Evolutionary conservation across 2,888 invertebrate species (phyloP).

Genomic region (Hymenopus coronatus): DNA sequence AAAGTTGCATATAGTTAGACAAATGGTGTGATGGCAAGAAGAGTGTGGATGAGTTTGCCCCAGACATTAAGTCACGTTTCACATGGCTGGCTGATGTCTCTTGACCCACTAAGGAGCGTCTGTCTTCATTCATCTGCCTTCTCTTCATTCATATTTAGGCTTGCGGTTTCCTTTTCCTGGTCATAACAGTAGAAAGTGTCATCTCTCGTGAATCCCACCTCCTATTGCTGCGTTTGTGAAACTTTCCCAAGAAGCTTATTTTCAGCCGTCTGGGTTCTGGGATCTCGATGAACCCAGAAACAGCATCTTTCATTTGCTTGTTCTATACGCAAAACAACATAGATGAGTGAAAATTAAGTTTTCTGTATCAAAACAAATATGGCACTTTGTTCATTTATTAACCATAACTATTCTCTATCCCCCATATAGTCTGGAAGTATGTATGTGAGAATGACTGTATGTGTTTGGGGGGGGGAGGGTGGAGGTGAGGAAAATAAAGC

Average conservation of each 20-base stretch:
- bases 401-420: too few species aligned
- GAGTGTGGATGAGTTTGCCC: neutral
- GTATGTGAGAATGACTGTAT: too few species aligned
- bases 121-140: conserved; percentile 1
- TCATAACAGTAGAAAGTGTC: conserved; percentile 1
- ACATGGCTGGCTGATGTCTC: neutral
- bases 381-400: too few species aligned
- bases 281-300: neutral
- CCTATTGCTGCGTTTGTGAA: neutral
- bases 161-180: neutral
- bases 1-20: too few species aligned
- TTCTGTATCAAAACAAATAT: too few species aligned
- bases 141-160: conserved; percentile 10
- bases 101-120: conserved; percentile 2
- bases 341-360: too few species aligned
- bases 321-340: too few species aligned
- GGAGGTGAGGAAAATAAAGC: too few species aligned
- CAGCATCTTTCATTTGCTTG: neutral
- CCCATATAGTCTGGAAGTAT: too few species aligned
- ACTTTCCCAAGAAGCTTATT: neutral
- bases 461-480: too few species aligned
- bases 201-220: neutral
- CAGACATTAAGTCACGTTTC: neutral
- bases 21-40: neutral
- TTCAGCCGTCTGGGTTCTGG: neutral